Evolutionary conservation across 2,888 invertebrate genomes (phyloP).

Genomic region (Andrena chrysosceles): DNA sequence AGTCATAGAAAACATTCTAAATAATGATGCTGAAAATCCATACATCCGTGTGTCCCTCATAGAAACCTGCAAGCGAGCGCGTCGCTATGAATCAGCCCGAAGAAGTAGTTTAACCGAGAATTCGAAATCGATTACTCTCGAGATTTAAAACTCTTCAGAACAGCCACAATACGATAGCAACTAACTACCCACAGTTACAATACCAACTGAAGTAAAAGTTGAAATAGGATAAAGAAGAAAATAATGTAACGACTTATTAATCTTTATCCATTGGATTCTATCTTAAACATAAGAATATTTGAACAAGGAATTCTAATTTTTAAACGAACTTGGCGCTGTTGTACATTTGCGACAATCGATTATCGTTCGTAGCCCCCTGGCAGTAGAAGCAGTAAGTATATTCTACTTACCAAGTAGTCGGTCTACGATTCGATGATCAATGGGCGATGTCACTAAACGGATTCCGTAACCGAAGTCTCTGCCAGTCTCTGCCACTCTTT

Average conservation of each 20-base stretch:
- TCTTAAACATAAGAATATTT: neutral
- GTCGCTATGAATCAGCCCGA: no score
- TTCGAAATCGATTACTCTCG: no score
- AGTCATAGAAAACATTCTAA: slow-evolving; percentile 23
- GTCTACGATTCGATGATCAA: slow-evolving; percentile 24
- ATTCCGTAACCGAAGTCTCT: slow-evolving; percentile 51
- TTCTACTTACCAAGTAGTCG: neutral
- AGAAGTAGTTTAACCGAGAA: no score
- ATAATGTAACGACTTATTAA: no score
- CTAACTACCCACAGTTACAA: no score
- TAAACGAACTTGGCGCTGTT: neutral
- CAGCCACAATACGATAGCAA: no score
- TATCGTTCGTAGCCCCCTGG: neutral
- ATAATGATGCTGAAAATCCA: neutral
- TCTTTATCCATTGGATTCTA: neutral
- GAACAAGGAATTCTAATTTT: neutral
- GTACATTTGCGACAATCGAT: neutral
- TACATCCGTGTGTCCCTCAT: no score
- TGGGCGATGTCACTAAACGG: slow-evolving; percentile 46
- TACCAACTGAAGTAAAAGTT: no score
- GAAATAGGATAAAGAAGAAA: no score
- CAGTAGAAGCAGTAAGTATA: neutral
- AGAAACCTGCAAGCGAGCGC: no score
- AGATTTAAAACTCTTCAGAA: no score
- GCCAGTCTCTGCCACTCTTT: slow-evolving; percentile 78